phyloP scores from a whole-genome alignment of 2,888 invertebrate species.

The Crossocerus cetratus region DNA sequence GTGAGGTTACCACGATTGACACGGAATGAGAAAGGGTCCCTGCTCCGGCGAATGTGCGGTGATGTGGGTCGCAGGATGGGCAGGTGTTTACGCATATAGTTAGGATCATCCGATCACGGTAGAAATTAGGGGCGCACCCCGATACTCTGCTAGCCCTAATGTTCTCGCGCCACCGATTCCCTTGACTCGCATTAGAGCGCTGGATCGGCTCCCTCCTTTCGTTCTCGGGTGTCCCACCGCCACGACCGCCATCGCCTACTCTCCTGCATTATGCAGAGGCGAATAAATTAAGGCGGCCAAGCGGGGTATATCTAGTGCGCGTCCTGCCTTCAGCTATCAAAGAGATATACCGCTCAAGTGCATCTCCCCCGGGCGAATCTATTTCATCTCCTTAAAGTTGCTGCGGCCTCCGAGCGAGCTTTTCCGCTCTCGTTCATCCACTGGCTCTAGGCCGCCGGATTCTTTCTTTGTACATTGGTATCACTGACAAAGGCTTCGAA shows the following conservation, averaged over 20 bases:
- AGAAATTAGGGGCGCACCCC: not conserved
- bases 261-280: not conserved
- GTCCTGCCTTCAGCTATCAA: no score
- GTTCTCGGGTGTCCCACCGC: not conserved
- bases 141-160: not conserved
- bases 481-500: not conserved
- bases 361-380: not conserved
- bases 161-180: not conserved
- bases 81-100: not conserved
- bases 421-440: not conserved
- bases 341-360: no score
- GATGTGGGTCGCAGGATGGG: not conserved
- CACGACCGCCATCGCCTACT: not conserved
- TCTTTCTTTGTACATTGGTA: not conserved
- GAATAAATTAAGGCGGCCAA: not conserved
- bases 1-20: not conserved
- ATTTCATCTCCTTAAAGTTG: not conserved
- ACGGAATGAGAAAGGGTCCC: not conserved
- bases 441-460: not conserved
- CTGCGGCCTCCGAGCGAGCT: no score
- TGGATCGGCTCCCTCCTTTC: not conserved
- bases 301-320: no score
- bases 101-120: not conserved
- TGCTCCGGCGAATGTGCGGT: no score
- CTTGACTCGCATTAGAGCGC: not conserved